A percentile compares a stretch with the other conserved stretches of the same genome.
These are phyloP conservation scores for Mythimna loreyi DNA, from an alignment of 2,888 invertebrate species.

Conservation along the genomic window DNA sequence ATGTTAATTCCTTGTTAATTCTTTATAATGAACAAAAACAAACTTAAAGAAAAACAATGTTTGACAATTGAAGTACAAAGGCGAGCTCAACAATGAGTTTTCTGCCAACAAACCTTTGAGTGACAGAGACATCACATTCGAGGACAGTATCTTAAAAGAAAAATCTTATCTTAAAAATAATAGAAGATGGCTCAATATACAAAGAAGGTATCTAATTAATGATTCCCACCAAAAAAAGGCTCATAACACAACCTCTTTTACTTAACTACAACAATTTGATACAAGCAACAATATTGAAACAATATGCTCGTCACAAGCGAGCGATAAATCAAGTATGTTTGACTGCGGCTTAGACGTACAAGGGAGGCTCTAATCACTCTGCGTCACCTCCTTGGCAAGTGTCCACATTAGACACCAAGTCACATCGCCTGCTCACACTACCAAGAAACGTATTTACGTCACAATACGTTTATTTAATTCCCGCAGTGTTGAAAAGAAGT, in stretches of 20 bases:
- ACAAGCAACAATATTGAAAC: neutral
- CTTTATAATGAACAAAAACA: too few species aligned
- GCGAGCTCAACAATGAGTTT: too few species aligned
- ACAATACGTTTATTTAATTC: conserved; percentile 2
- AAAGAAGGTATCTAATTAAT: too few species aligned
- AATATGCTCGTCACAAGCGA: conserved; percentile 21
- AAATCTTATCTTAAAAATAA: too few species aligned
- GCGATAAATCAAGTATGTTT: conserved; percentile 47
- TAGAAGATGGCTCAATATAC: too few species aligned
- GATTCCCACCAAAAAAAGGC: too few species aligned
- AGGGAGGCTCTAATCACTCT: conserved; percentile 53
- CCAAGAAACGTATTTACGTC: conserved; percentile 33
- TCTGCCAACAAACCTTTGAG: too few species aligned
- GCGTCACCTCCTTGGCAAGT: conserved; percentile 46
- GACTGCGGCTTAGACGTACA: conserved; percentile 31
- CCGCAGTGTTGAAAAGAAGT: neutral
- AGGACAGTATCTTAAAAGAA: too few species aligned
- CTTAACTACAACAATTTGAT: neutral
- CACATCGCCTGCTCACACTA: conserved; percentile 38
- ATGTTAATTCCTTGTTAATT: too few species aligned
- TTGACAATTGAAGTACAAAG: too few species aligned
- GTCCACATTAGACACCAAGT: conserved; percentile 46
- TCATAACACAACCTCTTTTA: neutral
- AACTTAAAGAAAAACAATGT: too few species aligned
- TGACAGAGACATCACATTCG: too few species aligned